Evolutionary conservation across 2,113 vertebrate species (phyloP).

Genomic region (Leptodactylus fuscus): DNA sequence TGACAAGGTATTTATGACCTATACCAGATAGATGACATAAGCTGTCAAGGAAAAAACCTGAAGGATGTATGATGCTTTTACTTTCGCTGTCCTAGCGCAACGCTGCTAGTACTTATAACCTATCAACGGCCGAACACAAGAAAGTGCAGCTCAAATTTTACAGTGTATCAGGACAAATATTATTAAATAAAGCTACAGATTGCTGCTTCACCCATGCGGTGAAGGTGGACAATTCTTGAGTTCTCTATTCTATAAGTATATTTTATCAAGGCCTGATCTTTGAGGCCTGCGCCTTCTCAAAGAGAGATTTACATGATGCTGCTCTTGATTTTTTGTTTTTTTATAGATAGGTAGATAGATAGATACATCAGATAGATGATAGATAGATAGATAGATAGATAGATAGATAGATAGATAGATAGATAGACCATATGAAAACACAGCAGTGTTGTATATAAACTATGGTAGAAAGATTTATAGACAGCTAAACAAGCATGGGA

Average conservation of each 20-base stretch:
- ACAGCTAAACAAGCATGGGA: too few species aligned
- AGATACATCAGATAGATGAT: too few species aligned
- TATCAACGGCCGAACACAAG: not conserved
- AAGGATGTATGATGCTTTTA: slow-evolving; percentile 19
- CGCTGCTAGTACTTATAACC: slow-evolving; percentile 9
- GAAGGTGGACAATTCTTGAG: not conserved
- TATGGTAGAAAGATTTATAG: too few species aligned
- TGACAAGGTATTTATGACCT: slow-evolving; percentile 43
- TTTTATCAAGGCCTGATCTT: too few species aligned
- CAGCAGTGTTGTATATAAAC: too few species aligned
- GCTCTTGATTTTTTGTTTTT: too few species aligned
- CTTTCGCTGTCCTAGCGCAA: not conserved
- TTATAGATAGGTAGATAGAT: too few species aligned
- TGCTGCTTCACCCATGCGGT: not conserved
- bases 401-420: too few species aligned
- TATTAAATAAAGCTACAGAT: not conserved
- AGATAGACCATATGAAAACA: too few species aligned
- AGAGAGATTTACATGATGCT: too few species aligned
- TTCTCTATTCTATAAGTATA: not conserved
- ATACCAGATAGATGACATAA: slow-evolving; percentile 35
- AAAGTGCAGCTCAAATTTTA: not conserved
- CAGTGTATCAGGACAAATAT: not conserved
- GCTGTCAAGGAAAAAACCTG: slow-evolving; percentile 28
- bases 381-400: too few species aligned
- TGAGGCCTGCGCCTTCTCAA: too few species aligned